Conservation (phyloP, 2,797 vertebrate species). For the Brachyrhaphis roseni region DNA sequence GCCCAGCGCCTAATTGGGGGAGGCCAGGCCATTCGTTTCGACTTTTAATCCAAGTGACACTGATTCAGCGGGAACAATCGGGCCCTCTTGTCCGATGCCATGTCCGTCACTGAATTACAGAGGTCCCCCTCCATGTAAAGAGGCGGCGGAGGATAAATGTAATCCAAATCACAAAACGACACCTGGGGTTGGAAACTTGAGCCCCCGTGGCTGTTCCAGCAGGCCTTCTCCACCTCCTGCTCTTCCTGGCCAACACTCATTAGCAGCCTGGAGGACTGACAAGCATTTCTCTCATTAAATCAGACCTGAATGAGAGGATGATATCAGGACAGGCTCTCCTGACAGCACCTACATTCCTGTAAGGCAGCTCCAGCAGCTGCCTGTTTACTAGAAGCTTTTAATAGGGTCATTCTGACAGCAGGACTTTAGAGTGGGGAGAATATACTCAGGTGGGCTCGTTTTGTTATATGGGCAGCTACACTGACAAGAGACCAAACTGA, state of each 20-base stretch:
- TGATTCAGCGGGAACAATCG: conserved; percentile 73
- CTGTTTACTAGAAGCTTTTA: conserved; percentile 58
- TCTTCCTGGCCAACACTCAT: conserved; percentile 60
- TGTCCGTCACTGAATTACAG: conserved; percentile 62
- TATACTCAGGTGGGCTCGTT: conserved; percentile 39
- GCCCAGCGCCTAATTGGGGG: conserved; percentile 71
- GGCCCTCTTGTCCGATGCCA: conserved; percentile 65
- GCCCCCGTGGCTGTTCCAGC: conserved; percentile 69
- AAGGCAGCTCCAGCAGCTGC: conserved; percentile 56
- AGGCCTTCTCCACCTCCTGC: conserved; percentile 29
- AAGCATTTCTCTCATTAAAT: conserved; percentile 65
- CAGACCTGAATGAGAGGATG: conserved; percentile 45
- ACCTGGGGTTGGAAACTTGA: conserved; percentile 77
- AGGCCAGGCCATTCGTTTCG: conserved; percentile 67
- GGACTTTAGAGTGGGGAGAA: conserved; percentile 6
- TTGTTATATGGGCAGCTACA: conserved; percentile 11
- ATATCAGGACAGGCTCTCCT: conserved; percentile 30
- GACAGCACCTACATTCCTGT: conserved; percentile 52
- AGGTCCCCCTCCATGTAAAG: conserved; percentile 50
- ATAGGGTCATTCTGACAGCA: conserved; percentile 58
- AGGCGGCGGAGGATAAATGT: conserved; percentile 63
- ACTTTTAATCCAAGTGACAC: conserved; percentile 80
- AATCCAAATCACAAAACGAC: conserved; percentile 79
- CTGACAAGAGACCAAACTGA: background rate
- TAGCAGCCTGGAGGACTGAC: conserved; percentile 54